phyloP scores from a whole-genome alignment of 2,113 vertebrate species.

The Caranx ignobilis region DNA sequence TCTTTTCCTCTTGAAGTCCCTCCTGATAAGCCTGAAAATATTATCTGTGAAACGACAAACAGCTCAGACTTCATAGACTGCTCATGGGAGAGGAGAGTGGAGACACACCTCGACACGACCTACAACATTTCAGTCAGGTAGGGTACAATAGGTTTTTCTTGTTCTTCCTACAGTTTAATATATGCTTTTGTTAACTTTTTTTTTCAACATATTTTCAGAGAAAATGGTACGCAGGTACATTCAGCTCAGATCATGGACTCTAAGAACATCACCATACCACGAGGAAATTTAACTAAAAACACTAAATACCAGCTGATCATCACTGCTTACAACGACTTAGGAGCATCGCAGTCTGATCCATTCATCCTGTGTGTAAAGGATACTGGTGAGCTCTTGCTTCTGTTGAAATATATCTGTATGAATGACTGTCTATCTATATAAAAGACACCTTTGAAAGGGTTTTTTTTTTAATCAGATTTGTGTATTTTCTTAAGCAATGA shows the following conservation, averaged over 20 bases:
- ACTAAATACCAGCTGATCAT: conserved; percentile 57
- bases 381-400: conserved; percentile 58
- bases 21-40: conserved; percentile 73
- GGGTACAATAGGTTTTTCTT: neutral
- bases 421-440: neutral
- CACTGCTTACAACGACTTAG: conserved; percentile 75
- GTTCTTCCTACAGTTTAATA: neutral
- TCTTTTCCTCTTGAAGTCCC: conserved; percentile 50
- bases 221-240: conserved; percentile 46
- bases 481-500: conserved; percentile 18
- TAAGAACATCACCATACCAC: conserved; percentile 40
- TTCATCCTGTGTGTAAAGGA: conserved; percentile 61
- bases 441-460: neutral
- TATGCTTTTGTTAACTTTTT: neutral
- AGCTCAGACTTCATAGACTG: conserved; percentile 65
- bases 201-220: conserved; percentile 34
- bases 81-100: conserved; percentile 62
- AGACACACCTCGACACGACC: conserved; percentile 64
- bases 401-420: neutral
- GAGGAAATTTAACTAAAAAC: conserved; percentile 44
- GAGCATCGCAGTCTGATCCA: conserved; percentile 65
- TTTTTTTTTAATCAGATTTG: neutral
- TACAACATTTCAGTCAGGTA: conserved; percentile 78
- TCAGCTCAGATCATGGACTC: neutral
- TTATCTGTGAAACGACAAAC: conserved; percentile 70